Conservation (phyloP, 2,797 vertebrate genomes). For the Parotocinclus haroldoi region DNA sequence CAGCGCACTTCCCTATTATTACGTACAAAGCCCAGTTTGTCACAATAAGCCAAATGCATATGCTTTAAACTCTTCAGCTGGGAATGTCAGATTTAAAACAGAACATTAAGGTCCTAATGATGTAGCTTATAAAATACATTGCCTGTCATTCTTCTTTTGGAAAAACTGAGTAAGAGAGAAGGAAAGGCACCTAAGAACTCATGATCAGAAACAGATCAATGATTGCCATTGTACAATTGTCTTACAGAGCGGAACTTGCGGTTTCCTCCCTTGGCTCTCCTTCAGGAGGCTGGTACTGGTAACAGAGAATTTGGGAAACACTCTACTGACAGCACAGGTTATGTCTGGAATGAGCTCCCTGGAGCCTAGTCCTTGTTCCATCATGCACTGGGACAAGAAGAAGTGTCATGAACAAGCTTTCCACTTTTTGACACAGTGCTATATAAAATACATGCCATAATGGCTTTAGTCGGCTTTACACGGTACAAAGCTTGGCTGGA, state of each 20-base stretch:
- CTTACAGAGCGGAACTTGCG: constrained; percentile 41
- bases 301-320: constrained; percentile 27
- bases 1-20: too few relatives aligned
- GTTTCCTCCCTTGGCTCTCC: constrained; percentile 30
- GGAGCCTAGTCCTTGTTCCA: constrained; percentile 9
- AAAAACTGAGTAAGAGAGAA: constrained; percentile 21
- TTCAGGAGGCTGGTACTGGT: constrained; percentile 28
- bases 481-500: too few relatives aligned
- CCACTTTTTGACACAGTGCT: constrained; percentile 1
- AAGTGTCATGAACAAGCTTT: constrained; percentile 17
- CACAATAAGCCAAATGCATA: not conserved
- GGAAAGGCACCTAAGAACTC: constrained; percentile 27
- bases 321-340: constrained; percentile 30
- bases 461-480: too few relatives aligned
- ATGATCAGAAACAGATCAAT: constrained; percentile 31
- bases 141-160: constrained; percentile 2
- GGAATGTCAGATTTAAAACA: not conserved
- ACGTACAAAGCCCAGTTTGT: not conserved
- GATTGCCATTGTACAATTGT: constrained; percentile 41
- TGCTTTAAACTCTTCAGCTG: not conserved
- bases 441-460: constrained; percentile 1
- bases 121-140: constrained; percentile 3
- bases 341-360: constrained; percentile 21
- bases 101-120: constrained; percentile 2
- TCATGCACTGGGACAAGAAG: constrained; percentile 3